Base-by-base conservation (phyloP, 2,888 invertebrate genomes). In the Prostheceraeus crozeri region DNA sequence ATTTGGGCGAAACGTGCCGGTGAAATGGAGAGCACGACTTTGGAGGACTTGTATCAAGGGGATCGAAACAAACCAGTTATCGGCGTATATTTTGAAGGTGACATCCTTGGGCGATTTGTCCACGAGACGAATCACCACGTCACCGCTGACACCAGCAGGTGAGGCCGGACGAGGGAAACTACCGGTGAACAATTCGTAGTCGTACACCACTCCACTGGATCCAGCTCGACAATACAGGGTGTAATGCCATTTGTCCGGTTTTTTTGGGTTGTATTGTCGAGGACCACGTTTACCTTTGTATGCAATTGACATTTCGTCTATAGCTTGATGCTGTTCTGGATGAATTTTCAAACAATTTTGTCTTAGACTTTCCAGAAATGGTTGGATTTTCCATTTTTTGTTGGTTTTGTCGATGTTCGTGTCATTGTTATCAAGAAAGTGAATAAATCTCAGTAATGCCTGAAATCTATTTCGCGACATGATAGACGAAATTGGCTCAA, bases 271-370 rank as follows among this genome's bases (percentile, higher is more conserved):
- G 14, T 48, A 48, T 48, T 48, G 48, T 48, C 48, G 23, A 28
- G 48, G 48, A 3, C 21, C 25, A 28, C 45, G 52, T 48, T 33
- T 40, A 1, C 62, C 62, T 54, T 63, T 63, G 46, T 59, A 60
- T 28, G 57, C 40, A 14, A 63, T 53, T 2, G 61, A 59, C 54
- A 59, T 58, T 48, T 63, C 63, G 57, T 63, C 62, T 31, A 63
- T 56, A 33, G 48, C 28, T 35, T 56, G 48, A 16, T 54, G 25
- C 35, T 63, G 60, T 11, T 62, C 57, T 28, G 62, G 46, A 21
- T 25, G 28, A 54, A 63, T 35, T 25, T 35, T 46, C 21, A 30
- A 55, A 31, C 58, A 63, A 19, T 57, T 61, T 27, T 60, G 52
- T 14, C 35, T 25, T 11, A 63, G 28, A 31, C 35, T 35, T 19